Conservation (phyloP, 30 jellyfish, hydroid and myxozoan genomes). For the Pelagia noctiluca region DNA sequence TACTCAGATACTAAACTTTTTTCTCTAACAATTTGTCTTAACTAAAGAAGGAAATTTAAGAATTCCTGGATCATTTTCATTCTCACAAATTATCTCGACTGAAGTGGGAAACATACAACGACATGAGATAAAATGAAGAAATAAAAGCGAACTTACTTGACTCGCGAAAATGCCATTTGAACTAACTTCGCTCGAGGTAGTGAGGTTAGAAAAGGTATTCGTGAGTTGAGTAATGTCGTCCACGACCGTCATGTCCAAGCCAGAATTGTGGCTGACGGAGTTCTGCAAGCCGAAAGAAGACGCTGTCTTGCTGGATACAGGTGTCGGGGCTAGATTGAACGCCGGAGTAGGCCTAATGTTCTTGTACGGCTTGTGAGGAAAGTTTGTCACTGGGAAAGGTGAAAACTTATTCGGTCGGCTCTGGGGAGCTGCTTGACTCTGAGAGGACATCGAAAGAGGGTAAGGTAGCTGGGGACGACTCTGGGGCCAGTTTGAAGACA, state of each 20-base stretch:
- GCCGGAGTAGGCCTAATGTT: slow-evolving; percentile 59
- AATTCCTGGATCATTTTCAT: too few species aligned
- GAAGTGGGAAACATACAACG: neutral
- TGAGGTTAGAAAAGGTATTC: slow-evolving; percentile 87
- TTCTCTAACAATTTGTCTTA: too few species aligned
- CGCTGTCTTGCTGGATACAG: slow-evolving; percentile 33
- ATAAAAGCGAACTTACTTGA: slow-evolving; percentile 65
- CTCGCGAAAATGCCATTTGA: slow-evolving; percentile 85
- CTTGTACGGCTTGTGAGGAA: slow-evolving; percentile 69
- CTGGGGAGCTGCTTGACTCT: slow-evolving; percentile 33
- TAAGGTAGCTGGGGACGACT: slow-evolving; percentile 78
- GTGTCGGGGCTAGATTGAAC: slow-evolving; percentile 43
- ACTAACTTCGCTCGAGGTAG: slow-evolving; percentile 83
- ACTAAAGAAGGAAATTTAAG: neutral
- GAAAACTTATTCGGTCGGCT: slow-evolving; percentile 64
- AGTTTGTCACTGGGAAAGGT: slow-evolving; percentile 69
- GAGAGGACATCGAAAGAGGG: slow-evolving; percentile 70
- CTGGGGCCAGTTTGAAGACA: slow-evolving; percentile 94
- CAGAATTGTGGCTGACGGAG: slow-evolving; percentile 67
- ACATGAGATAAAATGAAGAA: neutral
- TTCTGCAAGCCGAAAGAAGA: slow-evolving; percentile 70
- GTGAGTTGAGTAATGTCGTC: slow-evolving; percentile 95
- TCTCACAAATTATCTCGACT: too few species aligned
- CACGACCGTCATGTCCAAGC: slow-evolving; percentile 88
- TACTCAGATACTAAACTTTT: too few species aligned